Evolutionary conservation across 2,113 vertebrate genomes (phyloP).

Genomic region (Indicator indicator): DNA sequence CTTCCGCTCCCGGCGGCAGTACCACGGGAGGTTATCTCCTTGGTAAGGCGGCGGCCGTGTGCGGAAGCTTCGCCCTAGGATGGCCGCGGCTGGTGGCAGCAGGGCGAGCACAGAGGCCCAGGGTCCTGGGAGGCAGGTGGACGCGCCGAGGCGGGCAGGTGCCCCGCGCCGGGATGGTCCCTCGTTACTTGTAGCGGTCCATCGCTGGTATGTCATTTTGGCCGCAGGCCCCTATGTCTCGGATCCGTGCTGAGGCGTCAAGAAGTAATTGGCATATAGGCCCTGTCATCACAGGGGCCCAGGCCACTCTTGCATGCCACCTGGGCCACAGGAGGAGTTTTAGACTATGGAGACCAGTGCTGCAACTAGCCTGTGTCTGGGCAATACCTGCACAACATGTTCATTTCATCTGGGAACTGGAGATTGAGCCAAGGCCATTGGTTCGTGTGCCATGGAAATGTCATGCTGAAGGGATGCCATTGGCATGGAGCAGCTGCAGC

Average conservation of each 20-base stretch:
- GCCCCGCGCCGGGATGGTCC: no score
- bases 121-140: no score
- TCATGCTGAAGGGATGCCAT: fast-evolving
- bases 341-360: fast-evolving
- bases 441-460: fast-evolving
- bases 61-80: neutral
- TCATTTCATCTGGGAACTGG: no score
- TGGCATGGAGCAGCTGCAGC: neutral
- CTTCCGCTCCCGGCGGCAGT: neutral
- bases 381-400: fast-evolving
- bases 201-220: fast-evolving
- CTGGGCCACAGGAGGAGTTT: neutral
- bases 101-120: fast-evolving
- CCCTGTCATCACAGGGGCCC: neutral
- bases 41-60: neutral
- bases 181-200: neutral
- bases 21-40: neutral
- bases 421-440: neutral
- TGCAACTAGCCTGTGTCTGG: fast-evolving
- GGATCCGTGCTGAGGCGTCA: no score
- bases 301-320: fast-evolving
- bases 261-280: neutral
- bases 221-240: fast-evolving
- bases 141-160: neutral
- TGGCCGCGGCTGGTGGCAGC: neutral